Conservation (phyloP, 2,113 vertebrate genomes). For the Calidris pugnax region DNA sequence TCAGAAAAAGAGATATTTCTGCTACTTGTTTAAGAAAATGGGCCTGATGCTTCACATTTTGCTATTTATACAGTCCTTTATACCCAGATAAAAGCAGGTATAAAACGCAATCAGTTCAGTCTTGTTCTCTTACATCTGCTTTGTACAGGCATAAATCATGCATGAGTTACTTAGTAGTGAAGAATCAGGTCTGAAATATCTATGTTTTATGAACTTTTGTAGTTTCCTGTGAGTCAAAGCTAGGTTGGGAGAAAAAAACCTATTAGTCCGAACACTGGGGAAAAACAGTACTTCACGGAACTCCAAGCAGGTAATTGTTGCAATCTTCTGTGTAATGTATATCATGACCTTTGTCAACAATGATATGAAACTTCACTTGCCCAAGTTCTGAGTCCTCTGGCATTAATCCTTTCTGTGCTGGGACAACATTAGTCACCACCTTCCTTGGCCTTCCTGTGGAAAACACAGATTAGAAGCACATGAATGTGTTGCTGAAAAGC, state of each 20-base stretch:
- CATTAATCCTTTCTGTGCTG: background rate
- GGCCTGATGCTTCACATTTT: background rate
- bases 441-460: background rate
- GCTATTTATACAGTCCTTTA: conserved; percentile 14
- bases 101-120: conserved; percentile 40
- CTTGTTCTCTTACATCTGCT: conserved; percentile 42
- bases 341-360: background rate
- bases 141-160: conserved; percentile 47
- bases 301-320: background rate
- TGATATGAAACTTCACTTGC: background rate
- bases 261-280: background rate
- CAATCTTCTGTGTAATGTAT: background rate
- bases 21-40: conserved; percentile 1
- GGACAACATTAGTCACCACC: background rate
- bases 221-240: conserved; percentile 19
- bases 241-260: background rate
- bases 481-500: background rate
- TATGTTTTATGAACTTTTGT: background rate
- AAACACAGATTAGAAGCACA: background rate
- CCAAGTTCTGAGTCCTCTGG: background rate
- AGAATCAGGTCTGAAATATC: conserved; percentile 18
- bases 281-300: background rate
- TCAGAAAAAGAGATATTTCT: background rate
- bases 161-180: conserved; percentile 18
- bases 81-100: conserved; percentile 43